Evolutionary conservation across 2,888 invertebrate genomes (phyloP), one percentile per base, ranked within the genome.

Genomic region (Apamea anceps): DNA sequence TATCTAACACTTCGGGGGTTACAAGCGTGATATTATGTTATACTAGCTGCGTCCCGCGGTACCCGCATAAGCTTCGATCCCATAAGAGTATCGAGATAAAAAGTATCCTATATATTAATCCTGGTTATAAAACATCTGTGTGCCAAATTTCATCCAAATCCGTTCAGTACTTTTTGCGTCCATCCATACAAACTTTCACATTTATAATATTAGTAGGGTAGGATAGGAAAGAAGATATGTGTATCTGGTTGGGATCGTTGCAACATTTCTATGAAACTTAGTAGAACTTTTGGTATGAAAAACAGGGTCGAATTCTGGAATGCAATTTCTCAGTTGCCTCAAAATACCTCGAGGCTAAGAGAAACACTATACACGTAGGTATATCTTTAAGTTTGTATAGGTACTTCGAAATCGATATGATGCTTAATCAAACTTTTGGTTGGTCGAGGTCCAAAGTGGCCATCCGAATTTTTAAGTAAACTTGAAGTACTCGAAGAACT

Each of bases 391-490:
- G 18, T 62, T 68, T 74, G 21, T 32, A 10, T 71, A 67, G 57
- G 21, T 72, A 37, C 18, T 37, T 25, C 2, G 13, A 65, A 57
- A 48, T 54, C 57, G 37, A 70, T 67, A 21, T 80, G 81, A 67
- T 63, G 18, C 25, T 81, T 70, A 57, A 63, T 63, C 48, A 76
- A 76, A 76, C 80, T 80, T 82, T 81, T 68, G 18, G 28, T 68
- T 63, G 45, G 15, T 65, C 51, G 25, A 62, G 45, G 67, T 75
- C 28, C 54, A 54, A 75, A 75, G 32, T 68, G 66, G 45, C 37
- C 21, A 70, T 76, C 57, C 8, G 75, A 57, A 68, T 82, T 8
- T 76, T 63, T 6, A 63, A 80, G 68, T 68, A 80, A 76, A 81
- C 28, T 80, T 21, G 62, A 42, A 57, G 37, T 12, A 70, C 48